Evolutionary conservation across 2,888 invertebrate species (phyloP).

Genomic region (Lepidochrysops patricia): DNA sequence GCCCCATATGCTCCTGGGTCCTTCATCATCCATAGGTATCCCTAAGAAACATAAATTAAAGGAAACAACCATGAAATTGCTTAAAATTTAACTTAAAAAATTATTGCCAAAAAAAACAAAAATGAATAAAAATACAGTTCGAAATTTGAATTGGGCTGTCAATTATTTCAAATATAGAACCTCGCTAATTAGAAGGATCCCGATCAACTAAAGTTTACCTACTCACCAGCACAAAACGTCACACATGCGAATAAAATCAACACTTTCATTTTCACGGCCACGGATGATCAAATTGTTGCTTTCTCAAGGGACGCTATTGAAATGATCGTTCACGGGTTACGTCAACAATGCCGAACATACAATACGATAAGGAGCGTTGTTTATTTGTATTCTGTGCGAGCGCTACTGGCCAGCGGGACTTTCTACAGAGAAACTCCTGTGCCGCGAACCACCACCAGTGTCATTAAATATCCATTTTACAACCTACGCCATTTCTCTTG

Average conservation of each 20-base stretch:
- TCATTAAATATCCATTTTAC: slow-evolving; percentile 41
- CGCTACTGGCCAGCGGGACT: slow-evolving; percentile 65
- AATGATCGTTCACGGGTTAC: slow-evolving; percentile 53
- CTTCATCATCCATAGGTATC: slow-evolving; percentile 14
- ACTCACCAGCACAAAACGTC: slow-evolving; percentile 38
- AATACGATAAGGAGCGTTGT: slow-evolving; percentile 45
- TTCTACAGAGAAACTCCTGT: slow-evolving; percentile 71
- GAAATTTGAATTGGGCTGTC: neutral
- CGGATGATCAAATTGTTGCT: slow-evolving; percentile 37
- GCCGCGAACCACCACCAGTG: slow-evolving; percentile 42
- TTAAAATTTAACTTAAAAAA: neutral
- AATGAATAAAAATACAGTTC: neutral
- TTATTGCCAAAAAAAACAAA: neutral
- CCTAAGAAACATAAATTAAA: slow-evolving; percentile 28
- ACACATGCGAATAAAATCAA: slow-evolving; percentile 37
- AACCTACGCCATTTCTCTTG: slow-evolving; percentile 33
- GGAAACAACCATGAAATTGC: slow-evolving; percentile 7
- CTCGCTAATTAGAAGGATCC: neutral
- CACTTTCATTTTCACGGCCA: slow-evolving; percentile 50
- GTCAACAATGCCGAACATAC: too few species aligned
- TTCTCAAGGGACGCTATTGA: slow-evolving; percentile 62
- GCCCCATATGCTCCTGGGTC: slow-evolving; percentile 27
- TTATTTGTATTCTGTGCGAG: slow-evolving; percentile 65
- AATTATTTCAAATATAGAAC: neutral
- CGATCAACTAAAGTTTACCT: slow-evolving; percentile 11